Evolutionary conservation across 2,797 vertebrate genomes (phyloP).

Genomic region (Phalanger gymnotis): DNA sequence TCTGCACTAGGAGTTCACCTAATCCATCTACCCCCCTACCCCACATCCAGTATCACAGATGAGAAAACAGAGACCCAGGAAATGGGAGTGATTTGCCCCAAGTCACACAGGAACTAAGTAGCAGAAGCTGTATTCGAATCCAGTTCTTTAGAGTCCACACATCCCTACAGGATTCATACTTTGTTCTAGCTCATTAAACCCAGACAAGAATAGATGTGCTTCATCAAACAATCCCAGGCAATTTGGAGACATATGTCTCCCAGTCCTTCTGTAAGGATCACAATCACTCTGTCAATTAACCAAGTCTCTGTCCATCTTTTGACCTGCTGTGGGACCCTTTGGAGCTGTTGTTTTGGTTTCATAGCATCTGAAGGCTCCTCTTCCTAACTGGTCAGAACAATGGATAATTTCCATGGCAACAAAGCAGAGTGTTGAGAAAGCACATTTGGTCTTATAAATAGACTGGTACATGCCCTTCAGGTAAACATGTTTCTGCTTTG

Average conservation of each 20-base stretch:
- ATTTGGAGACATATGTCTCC: not conserved
- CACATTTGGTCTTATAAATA: conserved; percentile 66
- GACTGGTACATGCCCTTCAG: conserved; percentile 46
- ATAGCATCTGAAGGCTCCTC: conserved; percentile 62
- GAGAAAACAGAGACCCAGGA: not conserved
- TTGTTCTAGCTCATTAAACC: not conserved
- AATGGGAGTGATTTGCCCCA: not conserved
- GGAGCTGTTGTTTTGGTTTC: conserved; percentile 62
- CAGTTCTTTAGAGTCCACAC: not conserved
- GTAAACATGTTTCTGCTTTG: conserved; percentile 53
- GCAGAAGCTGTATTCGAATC: not conserved
- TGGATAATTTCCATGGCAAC: conserved; percentile 75
- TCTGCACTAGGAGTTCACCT: not conserved
- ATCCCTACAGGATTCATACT: not conserved
- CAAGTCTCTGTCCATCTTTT: conserved; percentile 28
- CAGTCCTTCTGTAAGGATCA: conserved; percentile 27
- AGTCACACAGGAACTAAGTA: not conserved
- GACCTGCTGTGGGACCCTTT: conserved; percentile 20
- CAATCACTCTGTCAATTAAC: not conserved
- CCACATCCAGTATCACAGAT: not conserved
- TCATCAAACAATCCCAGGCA: not conserved
- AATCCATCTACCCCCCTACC: not conserved
- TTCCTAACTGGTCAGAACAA: conserved; percentile 61
- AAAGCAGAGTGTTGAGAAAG: conserved; percentile 63
- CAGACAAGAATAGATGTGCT: not conserved